phyloP scores from a whole-genome alignment of 2,113 vertebrate species.

The Taurulus bubalis region DNA sequence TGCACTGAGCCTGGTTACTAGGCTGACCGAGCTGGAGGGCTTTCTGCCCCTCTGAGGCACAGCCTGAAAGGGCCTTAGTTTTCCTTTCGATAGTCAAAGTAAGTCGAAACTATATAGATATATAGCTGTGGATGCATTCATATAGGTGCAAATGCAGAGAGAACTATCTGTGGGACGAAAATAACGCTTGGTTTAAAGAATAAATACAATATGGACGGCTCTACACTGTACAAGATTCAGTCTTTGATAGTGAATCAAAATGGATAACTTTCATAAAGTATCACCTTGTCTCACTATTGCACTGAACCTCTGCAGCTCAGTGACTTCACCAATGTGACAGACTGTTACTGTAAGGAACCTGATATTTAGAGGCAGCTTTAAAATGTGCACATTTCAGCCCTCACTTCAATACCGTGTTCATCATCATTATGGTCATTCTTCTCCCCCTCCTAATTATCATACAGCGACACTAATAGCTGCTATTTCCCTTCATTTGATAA shows the following conservation, averaged over 20 bases:
- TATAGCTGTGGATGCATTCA: background rate
- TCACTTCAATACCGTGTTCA: conserved; percentile 15
- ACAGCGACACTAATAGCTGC: conserved; percentile 57
- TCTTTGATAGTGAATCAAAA: conserved; percentile 4
- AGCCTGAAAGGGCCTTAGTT: conserved; percentile 63
- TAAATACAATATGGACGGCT: background rate
- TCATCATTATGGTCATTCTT: conserved; percentile 21
- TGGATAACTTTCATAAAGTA: background rate
- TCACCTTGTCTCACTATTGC: background rate
- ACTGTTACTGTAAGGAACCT: background rate
- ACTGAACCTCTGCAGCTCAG: conserved; percentile 17
- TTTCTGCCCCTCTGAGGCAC: conserved; percentile 64
- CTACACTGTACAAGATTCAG: background rate
- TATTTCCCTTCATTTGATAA: conserved; percentile 71
- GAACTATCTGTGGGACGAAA: background rate
- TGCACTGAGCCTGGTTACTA: conserved; percentile 70
- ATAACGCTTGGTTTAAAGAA: background rate
- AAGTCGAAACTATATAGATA: conserved; percentile 22
- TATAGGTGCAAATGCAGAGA: background rate
- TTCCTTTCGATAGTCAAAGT: conserved; percentile 38
- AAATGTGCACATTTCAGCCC: background rate
- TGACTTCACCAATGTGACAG: background rate
- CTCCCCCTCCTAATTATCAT: conserved; percentile 44
- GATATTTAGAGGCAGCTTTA: background rate
- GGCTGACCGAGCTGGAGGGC: conserved; percentile 68